These are phyloP conservation scores for Perdita meconis DNA, from an alignment of 2,888 invertebrate species.

Conservation along the genomic window DNA sequence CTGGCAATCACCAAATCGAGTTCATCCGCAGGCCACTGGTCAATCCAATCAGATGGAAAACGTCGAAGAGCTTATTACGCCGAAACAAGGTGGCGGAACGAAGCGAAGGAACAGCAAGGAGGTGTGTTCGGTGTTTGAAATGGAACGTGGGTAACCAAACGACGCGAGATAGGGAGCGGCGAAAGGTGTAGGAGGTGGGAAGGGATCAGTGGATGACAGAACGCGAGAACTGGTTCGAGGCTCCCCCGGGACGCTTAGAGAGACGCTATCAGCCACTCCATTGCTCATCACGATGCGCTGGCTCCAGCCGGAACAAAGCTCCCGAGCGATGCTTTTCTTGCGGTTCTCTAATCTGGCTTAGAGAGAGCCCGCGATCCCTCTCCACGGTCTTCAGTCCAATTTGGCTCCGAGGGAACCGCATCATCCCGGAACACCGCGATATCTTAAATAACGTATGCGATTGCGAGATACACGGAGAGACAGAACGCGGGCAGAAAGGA, in stretches of 20 bases:
- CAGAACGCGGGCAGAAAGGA: constrained; percentile 8
- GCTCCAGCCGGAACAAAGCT: constrained; percentile 77
- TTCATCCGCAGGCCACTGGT: not conserved
- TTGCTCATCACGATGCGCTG: constrained; percentile 78
- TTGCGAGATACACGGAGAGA: constrained; percentile 16
- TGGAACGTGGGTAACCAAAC: constrained; percentile 59
- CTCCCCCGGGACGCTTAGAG: constrained; percentile 74
- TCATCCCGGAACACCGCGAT: constrained; percentile 64
- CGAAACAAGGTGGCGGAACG: constrained; percentile 20
- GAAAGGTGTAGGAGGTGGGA: constrained; percentile 36
- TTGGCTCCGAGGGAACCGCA: constrained; percentile 67
- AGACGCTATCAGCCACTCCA: constrained; percentile 78
- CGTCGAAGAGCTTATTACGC: constrained; percentile 17
- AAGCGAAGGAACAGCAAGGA: constrained; percentile 18
- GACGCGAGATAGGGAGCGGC: constrained; percentile 35
- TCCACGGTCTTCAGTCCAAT: constrained; percentile 61
- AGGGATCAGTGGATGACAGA: constrained; percentile 39
- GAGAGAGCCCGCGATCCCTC: constrained; percentile 50
- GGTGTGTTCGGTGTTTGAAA: constrained; percentile 38
- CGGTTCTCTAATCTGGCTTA: constrained; percentile 78
- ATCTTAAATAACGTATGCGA: constrained; percentile 70
- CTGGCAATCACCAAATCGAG: not conserved
- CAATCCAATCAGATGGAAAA: not conserved
- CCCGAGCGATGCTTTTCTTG: constrained; percentile 78
- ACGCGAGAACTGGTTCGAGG: constrained; percentile 60